A percentile compares a stretch with the other conserved stretches of the same genome.
phyloP scores from a whole-genome alignment of 2,113 vertebrate species.

The Redunca redunca region DNA sequence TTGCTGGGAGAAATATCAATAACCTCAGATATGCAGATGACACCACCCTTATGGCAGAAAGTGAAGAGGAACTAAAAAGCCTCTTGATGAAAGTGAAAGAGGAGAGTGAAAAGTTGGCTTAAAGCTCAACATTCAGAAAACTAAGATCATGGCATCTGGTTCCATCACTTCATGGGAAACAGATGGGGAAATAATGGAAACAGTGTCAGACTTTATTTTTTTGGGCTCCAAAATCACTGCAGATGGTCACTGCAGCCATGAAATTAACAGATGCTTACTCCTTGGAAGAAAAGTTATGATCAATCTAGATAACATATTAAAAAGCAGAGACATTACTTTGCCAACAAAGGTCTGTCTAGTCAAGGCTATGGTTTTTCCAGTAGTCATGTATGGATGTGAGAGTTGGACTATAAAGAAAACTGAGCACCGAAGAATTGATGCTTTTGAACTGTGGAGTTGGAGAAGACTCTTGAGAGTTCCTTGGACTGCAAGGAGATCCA shows the following conservation, averaged over 20 bases:
- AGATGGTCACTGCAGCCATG: neutral
- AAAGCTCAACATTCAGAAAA: neutral
- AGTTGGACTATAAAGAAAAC: neutral
- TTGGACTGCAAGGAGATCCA: neutral
- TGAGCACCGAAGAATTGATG: rapidly evolving
- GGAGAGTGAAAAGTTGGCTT: neutral
- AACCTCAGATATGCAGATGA: neutral
- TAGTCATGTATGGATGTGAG: neutral
- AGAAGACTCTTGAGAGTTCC: neutral
- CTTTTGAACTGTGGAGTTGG: neutral
- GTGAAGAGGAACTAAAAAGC: neutral
- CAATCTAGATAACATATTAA: neutral
- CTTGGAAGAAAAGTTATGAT: neutral
- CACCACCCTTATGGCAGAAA: neutral
- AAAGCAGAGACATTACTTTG: neutral
- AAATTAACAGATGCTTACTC: neutral
- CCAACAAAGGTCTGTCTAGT: neutral
- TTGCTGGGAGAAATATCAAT: neutral
- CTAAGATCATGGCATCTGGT: neutral
- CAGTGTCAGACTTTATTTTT: neutral
- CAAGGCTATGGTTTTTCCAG: neutral
- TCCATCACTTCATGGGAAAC: neutral
- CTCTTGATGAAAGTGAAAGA: neutral
- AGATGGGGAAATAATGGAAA: neutral
- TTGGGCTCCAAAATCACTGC: neutral